phyloP scores from a whole-genome alignment of 2,888 invertebrate species.

The Acronicta psi region DNA sequence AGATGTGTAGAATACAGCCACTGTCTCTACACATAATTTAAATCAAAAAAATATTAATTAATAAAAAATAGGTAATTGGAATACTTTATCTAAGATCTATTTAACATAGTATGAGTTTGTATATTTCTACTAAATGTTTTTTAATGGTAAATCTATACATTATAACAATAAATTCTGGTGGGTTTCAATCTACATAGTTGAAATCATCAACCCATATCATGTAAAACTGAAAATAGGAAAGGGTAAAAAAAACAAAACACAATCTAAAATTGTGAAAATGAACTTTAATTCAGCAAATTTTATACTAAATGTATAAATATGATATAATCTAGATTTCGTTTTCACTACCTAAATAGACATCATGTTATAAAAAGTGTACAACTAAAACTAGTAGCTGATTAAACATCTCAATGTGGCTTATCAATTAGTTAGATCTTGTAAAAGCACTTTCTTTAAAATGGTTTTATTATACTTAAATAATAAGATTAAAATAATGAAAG shows the following conservation, averaged over 20 bases:
- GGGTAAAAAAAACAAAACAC: constrained; percentile 70
- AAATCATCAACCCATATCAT: constrained; percentile 2
- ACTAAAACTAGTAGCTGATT: constrained; percentile 89
- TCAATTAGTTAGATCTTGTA: constrained; percentile 88
- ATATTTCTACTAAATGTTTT: too few relatives aligned
- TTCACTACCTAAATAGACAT: constrained; percentile 89
- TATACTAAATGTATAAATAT: constrained; percentile 90
- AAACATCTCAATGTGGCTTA: constrained; percentile 89
- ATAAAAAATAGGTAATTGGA: too few relatives aligned
- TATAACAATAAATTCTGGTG: too few relatives aligned
- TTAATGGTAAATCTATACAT: too few relatives aligned
- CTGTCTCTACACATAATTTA: too few relatives aligned
- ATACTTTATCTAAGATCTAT: too few relatives aligned
- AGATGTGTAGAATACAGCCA: too few relatives aligned
- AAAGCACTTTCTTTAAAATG: constrained; percentile 87
- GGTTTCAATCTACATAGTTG: not conserved
- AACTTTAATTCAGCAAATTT: constrained; percentile 89
- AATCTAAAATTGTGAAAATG: constrained; percentile 88
- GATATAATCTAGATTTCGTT: constrained; percentile 89
- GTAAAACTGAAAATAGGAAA: constrained; percentile 29
- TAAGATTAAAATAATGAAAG: constrained; percentile 87
- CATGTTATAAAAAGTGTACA: constrained; percentile 89
- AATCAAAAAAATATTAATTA: too few relatives aligned
- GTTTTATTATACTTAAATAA: constrained; percentile 88
- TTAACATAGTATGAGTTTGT: too few relatives aligned